These are phyloP conservation scores for Diaprepes abbreviatus DNA, from an alignment of 2,888 invertebrate genomes.

Conservation along the genomic window DNA sequence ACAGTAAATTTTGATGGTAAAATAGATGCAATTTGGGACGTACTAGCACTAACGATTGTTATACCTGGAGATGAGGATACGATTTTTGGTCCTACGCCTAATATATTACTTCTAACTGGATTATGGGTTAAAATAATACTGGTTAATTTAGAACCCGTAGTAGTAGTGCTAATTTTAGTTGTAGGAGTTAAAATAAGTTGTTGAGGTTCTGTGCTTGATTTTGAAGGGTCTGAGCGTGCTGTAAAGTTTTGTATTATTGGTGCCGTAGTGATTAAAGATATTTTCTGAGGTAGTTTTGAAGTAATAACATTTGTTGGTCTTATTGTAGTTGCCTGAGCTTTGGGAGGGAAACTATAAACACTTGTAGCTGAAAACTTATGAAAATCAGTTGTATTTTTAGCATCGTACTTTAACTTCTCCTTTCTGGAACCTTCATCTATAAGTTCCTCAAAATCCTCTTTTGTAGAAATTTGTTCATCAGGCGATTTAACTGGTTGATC, in stretches of 20 bases:
- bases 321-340: conserved; percentile 43
- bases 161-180: conserved; percentile 59
- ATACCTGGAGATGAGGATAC: conserved; percentile 63
- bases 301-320: conserved; percentile 48
- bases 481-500: conserved; percentile 74
- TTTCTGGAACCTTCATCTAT: conserved; percentile 75
- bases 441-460: conserved; percentile 77
- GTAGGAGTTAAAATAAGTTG: conserved; percentile 59
- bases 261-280: conserved; percentile 56
- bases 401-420: conserved; percentile 66
- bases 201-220: conserved; percentile 54
- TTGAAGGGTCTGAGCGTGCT: conserved; percentile 46
- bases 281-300: conserved; percentile 55
- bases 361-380: conserved; percentile 61
- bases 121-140: conserved; percentile 63
- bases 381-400: conserved; percentile 64
- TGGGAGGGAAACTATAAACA: conserved; percentile 57
- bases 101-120: conserved; percentile 59
- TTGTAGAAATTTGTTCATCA: conserved; percentile 75
- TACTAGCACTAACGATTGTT: conserved; percentile 64
- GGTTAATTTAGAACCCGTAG: conserved; percentile 57
- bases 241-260: conserved; percentile 54
- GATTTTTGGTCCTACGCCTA: conserved; percentile 61
- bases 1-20: conserved; percentile 64
- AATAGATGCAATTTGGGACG: conserved; percentile 65